Evolutionary conservation across 2,797 vertebrate species (phyloP), one percentile per base, ranked within the genome.

Genomic region (Eulemur rubriventer): DNA sequence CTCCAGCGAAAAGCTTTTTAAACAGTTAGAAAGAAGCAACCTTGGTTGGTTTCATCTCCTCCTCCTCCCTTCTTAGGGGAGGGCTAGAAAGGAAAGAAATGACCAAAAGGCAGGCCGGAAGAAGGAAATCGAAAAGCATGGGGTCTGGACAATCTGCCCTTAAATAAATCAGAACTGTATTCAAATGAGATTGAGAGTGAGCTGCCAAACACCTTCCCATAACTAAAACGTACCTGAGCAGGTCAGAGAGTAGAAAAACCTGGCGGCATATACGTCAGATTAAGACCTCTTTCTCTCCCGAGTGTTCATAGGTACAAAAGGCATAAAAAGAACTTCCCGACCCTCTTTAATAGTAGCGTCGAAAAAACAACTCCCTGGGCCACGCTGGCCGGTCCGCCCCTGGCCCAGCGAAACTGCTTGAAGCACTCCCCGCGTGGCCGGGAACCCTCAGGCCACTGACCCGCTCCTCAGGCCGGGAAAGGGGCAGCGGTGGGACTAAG

Each of bases 81-180:
- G 92, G 97, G 86, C 92, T 95, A 90, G 59, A 48, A n/a, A 95
- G 95, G 35, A 65, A 75, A 80, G 95, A 95, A 83, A 90, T 43
- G 8, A 63, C 69, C 89, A 43, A 61, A 94, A 93, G 89, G 88
- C 96, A 59, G 88, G 96, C 95, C 95, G 91, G 97, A 97, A 97
- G 87, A 70, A 94, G 59, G 48, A 75, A 91, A 78, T 38, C 13
- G 28, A 86, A 57, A 90, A 73, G 86, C 83, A 59, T 9, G 72
- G 80, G 91, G 93, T 80, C 43, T 16, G 76, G 67, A 89, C 76
- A 33, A 63, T 57, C 38, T 33, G 43, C 43, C 30, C 18, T 67
- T 72, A n/a, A 87, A 52, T 80, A n/a, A 50, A 2, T 30, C 38
- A 80, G 16, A 84, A 65, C 67, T 35, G 41, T 28, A 11, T 30